Base-by-base conservation (phyloP, 2,797 vertebrate genomes). In the Glyptemys insculpta region DNA sequence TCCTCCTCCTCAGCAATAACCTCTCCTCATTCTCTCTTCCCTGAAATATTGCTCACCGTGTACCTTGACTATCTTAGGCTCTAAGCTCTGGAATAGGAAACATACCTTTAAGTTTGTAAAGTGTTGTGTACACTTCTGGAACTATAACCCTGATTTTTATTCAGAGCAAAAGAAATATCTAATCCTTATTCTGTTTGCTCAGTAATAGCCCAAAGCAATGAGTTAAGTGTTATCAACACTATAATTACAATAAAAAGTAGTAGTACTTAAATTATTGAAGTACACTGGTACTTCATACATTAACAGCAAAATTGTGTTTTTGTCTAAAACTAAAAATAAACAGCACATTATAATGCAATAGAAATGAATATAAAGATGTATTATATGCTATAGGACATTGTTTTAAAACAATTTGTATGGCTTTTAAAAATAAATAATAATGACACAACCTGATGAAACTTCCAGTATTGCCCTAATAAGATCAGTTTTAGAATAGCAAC, bases 331-430 rank as follows among this genome's bases (percentile, higher is more conserved):
- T 47, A 47, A 0, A 0, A 1, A 15, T 11, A 52, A 2, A 2
- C 12, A 56, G 7, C 4, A 7, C 0, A 0, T 34, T 72, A 12
- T 0, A 8, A 81, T 0, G 59, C 54, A 0, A 0, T 2, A 6
- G 1, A 2, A 76, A 10, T 1, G 3, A 2, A 2, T 4, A 4
- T 44, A 47, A 34, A 0, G 0, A 12, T 1, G n/a, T 1, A 4
- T 80, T 5, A 15, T 25, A 37, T 1, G 0, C 49, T 1, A 14
- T 1, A 23, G 84, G 86, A 65, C 8, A 1, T 25, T 1, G 2
- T 4, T 81, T 18, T 78, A 7, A 2, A 14, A 37, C 49, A 19
- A 47, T 11, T 8, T 4, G 34, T 80, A 57, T 19, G 2, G 10
- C 19, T n/a, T 83, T 52, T 84, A 5, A 14, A 59, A 59, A 59